Base-by-base conservation (phyloP, 2,888 invertebrate species). In the Charanyca ferruginea region DNA sequence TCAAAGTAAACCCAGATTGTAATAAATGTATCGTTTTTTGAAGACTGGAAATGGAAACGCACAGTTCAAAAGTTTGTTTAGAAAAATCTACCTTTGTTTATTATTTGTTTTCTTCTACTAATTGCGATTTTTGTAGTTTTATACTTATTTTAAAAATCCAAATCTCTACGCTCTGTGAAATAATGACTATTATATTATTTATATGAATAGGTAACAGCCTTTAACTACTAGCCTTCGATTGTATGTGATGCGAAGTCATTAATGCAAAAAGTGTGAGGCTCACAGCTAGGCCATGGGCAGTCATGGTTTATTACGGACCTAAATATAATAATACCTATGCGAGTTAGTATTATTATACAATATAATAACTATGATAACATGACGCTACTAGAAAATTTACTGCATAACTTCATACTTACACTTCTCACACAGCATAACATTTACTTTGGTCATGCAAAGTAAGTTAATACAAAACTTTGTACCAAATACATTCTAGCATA, bases 241-340 rank as follows among this genome's bases (percentile, higher is more conserved):
- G 51, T 54, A 65, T 69, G 67, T 64, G 66, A 77, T 53, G 62
- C 49, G 57, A 57, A 74, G 59, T 76, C 64, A 73, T 74, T 65
- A 69, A 51, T 64, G 61, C 58, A 72, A 66, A 69, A 66, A 66
- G 59, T 57, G 49, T 62, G 66, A 38, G 38, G 11, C 53, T 73
- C 63, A 68, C 42, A 66, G 68, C 55, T 64, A 72, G 67, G 74
- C 63, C 77, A 77, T 72, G 72, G 72, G 51, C 73, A 73, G 53
- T 55, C 78, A 75, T 64, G 73, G 66, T 66, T 58, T 68, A 70
- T 80, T 76, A 73, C 35, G 18, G 45, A 66, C 61, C 38, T 74
- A 51, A 45, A 54, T 63, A 20, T 60, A 71, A 48, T 28, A 49
- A 68, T 47, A 63, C n/a, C 9, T 35, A 32, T 28, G 35, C 28